Base-by-base conservation (phyloP, 2,888 invertebrate genomes). In the Baronia brevicornis region DNA sequence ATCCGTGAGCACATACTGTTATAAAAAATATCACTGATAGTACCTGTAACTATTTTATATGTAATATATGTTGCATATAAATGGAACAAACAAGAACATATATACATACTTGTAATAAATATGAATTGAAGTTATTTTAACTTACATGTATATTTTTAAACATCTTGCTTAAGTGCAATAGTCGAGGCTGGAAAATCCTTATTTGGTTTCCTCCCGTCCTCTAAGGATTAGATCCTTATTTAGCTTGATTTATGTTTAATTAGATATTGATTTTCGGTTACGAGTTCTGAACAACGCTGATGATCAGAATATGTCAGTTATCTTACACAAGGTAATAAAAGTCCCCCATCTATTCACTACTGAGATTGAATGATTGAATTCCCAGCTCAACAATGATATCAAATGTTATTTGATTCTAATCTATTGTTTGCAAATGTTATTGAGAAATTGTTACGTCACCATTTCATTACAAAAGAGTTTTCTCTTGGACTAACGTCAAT, bases 371-470 rank as follows among this genome's bases (percentile, higher is more conserved):
- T 29, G 7, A 11, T 17, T n/a, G 14, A 11, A 6, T 19, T 24
- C 8, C 19, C 5, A 8, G 7, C 2, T 11, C 19, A 24, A 11
- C 19, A 1, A 21, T 29, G 35, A 29, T 29, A 21, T 36, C 21
- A 43, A 44, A 45, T 46, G 51, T 52, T 51, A 51, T 52, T 49
- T 43, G 34, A 43, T 43, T 32, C 30, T 18, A 20, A 32, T 14
- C 54, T 37, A 62, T 64, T 64, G 64, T 64, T 47, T 54, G 32
- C 30, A 25, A 36, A 36, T 36, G 32, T 32, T 38, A 39, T 33
- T 46, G 39, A 38, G 36, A 47, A 32, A 14, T 21, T 8, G 25
- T 50, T 46, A 28, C 41, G 39, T 60, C 57, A 59, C 8, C 30
- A 34, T n/a, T 9, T 14, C 14, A 34, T 41, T 43, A 38, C 33